Conservation (phyloP, 2,888 invertebrate genomes). For the Pterobdella sp. region DNA sequence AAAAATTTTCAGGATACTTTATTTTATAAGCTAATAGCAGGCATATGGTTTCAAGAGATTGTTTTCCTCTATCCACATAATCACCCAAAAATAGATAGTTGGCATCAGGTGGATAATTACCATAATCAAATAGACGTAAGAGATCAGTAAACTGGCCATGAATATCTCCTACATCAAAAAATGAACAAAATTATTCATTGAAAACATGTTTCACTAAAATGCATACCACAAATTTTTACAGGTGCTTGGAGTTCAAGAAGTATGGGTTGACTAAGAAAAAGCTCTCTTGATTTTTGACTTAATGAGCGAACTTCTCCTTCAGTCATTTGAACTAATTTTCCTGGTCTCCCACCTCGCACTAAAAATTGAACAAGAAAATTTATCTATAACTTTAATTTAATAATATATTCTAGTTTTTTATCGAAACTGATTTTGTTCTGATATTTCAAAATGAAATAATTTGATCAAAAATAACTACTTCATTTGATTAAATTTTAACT, state of each 20-base stretch:
- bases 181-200: neutral
- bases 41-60: conserved; percentile 52
- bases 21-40: conserved; percentile 84
- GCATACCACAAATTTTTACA: conserved; percentile 58
- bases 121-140: conserved; percentile 51
- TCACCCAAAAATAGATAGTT: conserved; percentile 52
- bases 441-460: neutral
- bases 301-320: conserved; percentile 54
- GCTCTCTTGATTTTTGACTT: conserved; percentile 57
- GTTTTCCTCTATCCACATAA: conserved; percentile 53
- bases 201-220: neutral
- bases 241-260: conserved; percentile 58
- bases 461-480: neutral
- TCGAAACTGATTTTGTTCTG: no score
- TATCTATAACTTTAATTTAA: neutral
- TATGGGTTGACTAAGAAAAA: conserved; percentile 59
- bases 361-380: no score
- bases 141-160: conserved; percentile 52
- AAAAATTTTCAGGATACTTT: conserved; percentile 73
- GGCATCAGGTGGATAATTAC: conserved; percentile 51
- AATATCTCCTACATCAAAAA: conserved; percentile 51
- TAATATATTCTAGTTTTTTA: neutral
- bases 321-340: conserved; percentile 59
- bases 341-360: conserved; percentile 74
- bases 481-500: neutral